Conservation (phyloP, 2,797 vertebrate genomes). For the Scomberomorus guttatus region DNA sequence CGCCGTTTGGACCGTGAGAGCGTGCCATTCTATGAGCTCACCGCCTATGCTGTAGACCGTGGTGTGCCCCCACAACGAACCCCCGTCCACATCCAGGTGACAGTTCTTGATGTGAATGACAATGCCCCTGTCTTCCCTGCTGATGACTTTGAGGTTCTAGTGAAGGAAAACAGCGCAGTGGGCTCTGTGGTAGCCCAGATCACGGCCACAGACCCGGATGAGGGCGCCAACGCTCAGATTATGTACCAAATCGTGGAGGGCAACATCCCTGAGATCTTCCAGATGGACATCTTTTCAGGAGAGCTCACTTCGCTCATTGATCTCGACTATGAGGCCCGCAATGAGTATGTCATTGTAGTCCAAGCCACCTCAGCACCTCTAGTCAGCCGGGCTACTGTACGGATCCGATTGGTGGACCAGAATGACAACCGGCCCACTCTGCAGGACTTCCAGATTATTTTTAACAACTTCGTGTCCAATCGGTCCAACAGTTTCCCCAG, state of each 20-base stretch:
- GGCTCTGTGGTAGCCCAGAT: conserved; percentile 97
- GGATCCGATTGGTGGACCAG: conserved; percentile 94
- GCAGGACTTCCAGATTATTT: conserved; percentile 98
- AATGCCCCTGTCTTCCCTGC: conserved; percentile 96
- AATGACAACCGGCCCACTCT: conserved; percentile 96
- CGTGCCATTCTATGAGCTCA: conserved; percentile 94
- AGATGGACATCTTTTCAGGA: conserved; percentile 99
- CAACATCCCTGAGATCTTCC: conserved; percentile 98
- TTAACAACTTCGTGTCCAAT: conserved; percentile 99
- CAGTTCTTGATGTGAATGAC: conserved; percentile 96
- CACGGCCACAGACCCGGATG: conserved; percentile 95
- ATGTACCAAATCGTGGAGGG: conserved; percentile 99
- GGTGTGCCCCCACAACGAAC: conserved; percentile 94
- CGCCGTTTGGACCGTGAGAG: conserved; percentile 95
- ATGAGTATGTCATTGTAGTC: conserved; percentile 96
- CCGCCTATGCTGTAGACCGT: conserved; percentile 95
- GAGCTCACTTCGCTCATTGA: conserved; percentile 98
- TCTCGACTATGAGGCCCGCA: conserved; percentile 94
- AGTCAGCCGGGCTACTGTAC: conserved; percentile 96
- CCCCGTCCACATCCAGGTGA: conserved; percentile 95
- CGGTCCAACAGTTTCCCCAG: conserved; percentile 97
- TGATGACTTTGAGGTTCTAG: conserved; percentile 95
- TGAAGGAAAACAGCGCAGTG: conserved; percentile 97
- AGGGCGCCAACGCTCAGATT: conserved; percentile 96
- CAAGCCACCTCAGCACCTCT: conserved; percentile 98